phyloP scores from a whole-genome alignment of 2,888 invertebrate genomes.

The Microctonus aethiopoides region DNA sequence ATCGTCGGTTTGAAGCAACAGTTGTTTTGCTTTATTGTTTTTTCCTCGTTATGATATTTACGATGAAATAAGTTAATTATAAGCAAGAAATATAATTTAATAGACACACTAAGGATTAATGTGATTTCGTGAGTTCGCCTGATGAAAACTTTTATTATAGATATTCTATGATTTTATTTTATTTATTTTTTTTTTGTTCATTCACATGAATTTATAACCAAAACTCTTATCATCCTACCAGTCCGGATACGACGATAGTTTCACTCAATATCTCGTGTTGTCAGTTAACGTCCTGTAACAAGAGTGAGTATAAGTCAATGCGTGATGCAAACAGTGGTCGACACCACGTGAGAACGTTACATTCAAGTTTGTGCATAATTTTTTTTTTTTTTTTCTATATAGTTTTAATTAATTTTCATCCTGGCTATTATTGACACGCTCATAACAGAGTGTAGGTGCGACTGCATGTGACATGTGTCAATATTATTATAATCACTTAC shows the following conservation, averaged over 20 bases:
- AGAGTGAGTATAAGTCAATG: background rate
- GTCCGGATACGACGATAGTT: slow-evolving; percentile 26
- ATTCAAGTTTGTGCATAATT: background rate
- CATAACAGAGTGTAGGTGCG: background rate
- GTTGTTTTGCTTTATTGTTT: slow-evolving; percentile 1
- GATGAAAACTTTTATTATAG: background rate
- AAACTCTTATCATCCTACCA: slow-evolving; percentile 18
- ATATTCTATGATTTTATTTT: background rate
- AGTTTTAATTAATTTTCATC: background rate
- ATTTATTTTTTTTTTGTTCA: background rate
- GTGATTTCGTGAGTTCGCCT: background rate
- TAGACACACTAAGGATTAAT: background rate
- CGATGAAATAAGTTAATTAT: background rate
- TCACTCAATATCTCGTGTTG: slow-evolving; percentile 23
- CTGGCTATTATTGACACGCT: background rate
- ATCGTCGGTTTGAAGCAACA: slow-evolving; percentile 33
- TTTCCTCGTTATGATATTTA: background rate
- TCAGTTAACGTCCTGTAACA: slow-evolving; percentile 25
- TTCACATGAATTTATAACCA: slow-evolving; percentile 14
- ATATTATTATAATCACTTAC: slow-evolving; percentile 3
- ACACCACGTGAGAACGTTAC: background rate
- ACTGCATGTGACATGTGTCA: slow-evolving; percentile 23
- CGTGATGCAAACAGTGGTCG: background rate
- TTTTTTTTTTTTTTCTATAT: background rate
- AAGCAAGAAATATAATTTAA: background rate